These are phyloP conservation scores for Lytechinus variegatus DNA, from an alignment of 35 echinoderm and acorn worm species.

Conservation along the genomic window DNA sequence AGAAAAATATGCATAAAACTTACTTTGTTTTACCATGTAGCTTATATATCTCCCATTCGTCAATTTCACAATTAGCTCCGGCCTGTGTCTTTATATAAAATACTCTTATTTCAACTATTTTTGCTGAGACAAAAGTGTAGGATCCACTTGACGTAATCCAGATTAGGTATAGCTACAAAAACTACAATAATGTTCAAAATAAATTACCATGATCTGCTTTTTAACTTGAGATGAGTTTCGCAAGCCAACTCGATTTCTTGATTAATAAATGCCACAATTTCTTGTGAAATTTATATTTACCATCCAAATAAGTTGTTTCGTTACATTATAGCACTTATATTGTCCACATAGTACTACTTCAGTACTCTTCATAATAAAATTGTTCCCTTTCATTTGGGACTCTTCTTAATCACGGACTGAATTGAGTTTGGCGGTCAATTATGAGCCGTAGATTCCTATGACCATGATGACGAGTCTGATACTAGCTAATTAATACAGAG, in stretches of 20 bases:
- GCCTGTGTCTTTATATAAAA: too few species aligned
- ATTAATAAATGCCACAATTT: not conserved
- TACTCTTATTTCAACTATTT: too few species aligned
- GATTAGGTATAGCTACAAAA: too few species aligned
- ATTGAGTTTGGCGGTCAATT: constrained; percentile 12
- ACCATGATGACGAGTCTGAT: not conserved
- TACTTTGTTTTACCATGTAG: too few species aligned
- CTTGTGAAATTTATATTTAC: not conserved
- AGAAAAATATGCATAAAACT: too few species aligned
- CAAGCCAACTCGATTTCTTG: not conserved
- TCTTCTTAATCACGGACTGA: not conserved
- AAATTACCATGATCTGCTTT: too few species aligned
- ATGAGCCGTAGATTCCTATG: not conserved
- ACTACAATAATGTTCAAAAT: too few species aligned
- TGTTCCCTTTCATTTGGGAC: not conserved
- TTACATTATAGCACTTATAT: not conserved
- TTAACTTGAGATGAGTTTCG: not conserved
- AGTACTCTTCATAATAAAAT: not conserved
- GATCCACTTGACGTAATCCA: too few species aligned
- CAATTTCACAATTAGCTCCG: too few species aligned
- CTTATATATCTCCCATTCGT: too few species aligned
- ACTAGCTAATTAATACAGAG: not conserved
- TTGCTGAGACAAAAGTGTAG: too few species aligned
- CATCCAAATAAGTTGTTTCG: not conserved
- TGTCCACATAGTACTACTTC: not conserved